Evolutionary conservation across 2,113 vertebrate species (phyloP), one percentile per base, ranked within the genome.

Genomic region (Entomyzon cyanotis): DNA sequence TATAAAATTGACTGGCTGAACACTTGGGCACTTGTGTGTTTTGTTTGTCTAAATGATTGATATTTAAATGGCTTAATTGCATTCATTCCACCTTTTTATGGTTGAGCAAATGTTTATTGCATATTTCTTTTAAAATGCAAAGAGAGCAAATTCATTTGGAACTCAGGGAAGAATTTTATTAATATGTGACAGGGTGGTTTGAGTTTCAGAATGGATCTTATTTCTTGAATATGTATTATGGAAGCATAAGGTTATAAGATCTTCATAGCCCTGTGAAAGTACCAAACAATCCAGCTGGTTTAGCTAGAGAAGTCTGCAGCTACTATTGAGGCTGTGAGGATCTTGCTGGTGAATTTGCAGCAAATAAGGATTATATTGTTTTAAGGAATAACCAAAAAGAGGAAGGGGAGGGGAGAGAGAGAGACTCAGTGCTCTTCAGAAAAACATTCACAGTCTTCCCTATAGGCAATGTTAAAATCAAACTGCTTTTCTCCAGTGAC

Each of bases 1-100:
- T 90, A 80, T 80, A 93, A 95, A 88, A 93, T 84, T 90, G 92
- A 85, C 84, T 86, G 79, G 56, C 85, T 84, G 90, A 96, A 83
- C 67, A 88, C 71, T 95, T 70, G 37, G 85, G 73, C 50, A 88
- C 21, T 93, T 95, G 82, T 86, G 87, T 69, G 80, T 62, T 92
- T 96, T 94, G 42, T 96, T 95, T 88, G 59, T 59, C 91, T 93
- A 86, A 96, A 85, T 81, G 92, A 94, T 84, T 95, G 95, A 94
- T 96, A 86, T 93, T 96, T 96, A 93, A 96, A 95, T 84, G 41
- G 79, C 27, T 96, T 95, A 89, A 92, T 74, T 95, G 82, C 68
- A 95, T 95, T 96, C 56, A 96, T 91, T 84, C 33, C 22, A 74
- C 67, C 59, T 74, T 92, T 91, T 76, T 90, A 75, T 93, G 64